These are phyloP conservation scores for Sturnira hondurensis DNA, from an alignment of 2,113 vertebrate genomes.

Conservation along the genomic window DNA sequence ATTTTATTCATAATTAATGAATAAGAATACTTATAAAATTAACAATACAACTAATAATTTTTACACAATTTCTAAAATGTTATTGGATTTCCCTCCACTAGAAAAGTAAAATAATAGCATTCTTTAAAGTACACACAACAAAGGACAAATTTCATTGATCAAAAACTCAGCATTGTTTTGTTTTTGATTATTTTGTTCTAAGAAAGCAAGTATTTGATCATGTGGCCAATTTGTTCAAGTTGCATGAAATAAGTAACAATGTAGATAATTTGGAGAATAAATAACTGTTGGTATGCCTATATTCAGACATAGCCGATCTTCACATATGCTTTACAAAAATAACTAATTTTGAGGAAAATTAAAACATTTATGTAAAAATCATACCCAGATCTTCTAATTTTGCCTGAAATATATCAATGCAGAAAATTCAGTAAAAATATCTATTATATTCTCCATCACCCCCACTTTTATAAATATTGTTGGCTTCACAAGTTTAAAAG, in stretches of 20 bases:
- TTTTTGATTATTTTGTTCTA: neutral
- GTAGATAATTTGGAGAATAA: neutral
- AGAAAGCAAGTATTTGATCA: neutral
- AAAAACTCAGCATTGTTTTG: neutral
- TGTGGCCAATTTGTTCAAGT: neutral
- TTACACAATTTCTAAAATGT: neutral
- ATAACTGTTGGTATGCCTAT: neutral
- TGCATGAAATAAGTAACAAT: neutral
- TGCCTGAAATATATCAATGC: neutral
- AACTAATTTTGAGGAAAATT: neutral
- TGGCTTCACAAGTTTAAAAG: neutral
- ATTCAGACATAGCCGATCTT: neutral
- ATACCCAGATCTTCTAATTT: neutral
- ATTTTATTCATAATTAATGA: neutral
- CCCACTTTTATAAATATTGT: neutral
- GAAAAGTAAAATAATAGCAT: neutral
- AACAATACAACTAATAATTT: neutral
- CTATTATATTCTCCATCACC: neutral
- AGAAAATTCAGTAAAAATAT: neutral
- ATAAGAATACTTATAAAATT: neutral
- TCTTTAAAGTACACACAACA: neutral
- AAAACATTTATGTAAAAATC: neutral
- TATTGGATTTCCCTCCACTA: neutral
- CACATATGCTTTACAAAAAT: neutral
- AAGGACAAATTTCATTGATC: neutral